Evolutionary conservation across 2,888 invertebrate species (phyloP).

Genomic region (Xestia rhomboidea): DNA sequence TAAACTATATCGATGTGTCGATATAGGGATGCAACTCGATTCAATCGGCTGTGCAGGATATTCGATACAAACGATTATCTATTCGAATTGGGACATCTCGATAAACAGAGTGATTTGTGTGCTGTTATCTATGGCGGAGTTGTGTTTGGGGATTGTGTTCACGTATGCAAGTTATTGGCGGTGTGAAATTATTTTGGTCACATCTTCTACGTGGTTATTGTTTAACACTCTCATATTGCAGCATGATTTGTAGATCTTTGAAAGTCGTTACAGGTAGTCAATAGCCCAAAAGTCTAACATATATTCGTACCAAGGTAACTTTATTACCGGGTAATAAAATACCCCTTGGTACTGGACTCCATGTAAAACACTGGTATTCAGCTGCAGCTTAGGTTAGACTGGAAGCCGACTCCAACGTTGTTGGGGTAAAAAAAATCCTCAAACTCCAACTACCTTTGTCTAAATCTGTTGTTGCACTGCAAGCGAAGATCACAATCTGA

Average conservation of each 20-base stretch:
- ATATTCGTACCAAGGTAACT: neutral
- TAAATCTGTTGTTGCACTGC: neutral
- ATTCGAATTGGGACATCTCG: constrained; percentile 63
- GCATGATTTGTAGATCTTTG: neutral
- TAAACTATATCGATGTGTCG: constrained; percentile 42
- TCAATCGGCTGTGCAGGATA: constrained; percentile 52
- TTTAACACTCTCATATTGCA: neutral
- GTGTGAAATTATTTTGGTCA: neutral
- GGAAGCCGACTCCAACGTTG: neutral
- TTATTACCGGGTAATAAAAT: too few relatives aligned
- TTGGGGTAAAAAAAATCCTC: neutral
- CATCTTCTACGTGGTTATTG: neutral
- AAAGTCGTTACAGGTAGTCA: neutral
- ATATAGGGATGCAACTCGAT: constrained; percentile 44
- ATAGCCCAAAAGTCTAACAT: neutral
- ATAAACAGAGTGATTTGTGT: constrained; percentile 62
- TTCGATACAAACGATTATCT: constrained; percentile 63
- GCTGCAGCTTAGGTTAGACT: neutral
- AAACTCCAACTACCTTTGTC: neutral
- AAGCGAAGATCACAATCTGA: neutral
- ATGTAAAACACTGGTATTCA: neutral
- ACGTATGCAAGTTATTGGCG: constrained; percentile 26
- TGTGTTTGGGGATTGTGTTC: constrained; percentile 22
- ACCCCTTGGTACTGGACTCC: neutral
- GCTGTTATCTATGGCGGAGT: constrained; percentile 22